Evolutionary conservation across 2,113 vertebrate species (phyloP), one percentile per base, ranked within the genome.

Genomic region (Clarias macrocephalus): DNA sequence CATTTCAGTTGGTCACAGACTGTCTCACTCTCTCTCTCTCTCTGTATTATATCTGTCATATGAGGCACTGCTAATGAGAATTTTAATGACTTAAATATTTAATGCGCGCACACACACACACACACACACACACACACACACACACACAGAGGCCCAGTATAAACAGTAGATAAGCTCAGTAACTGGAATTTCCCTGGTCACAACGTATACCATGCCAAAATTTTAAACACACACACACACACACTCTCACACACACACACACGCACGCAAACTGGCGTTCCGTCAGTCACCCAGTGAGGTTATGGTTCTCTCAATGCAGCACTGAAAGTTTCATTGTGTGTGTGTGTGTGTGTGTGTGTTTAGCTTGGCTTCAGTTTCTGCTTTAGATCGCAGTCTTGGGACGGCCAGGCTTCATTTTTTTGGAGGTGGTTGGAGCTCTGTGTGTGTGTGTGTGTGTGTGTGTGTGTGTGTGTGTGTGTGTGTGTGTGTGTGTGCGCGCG

Each of bases 171-270:
- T 82, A 81, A 72, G 77, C 79, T 72, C 48, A 28, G 30, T 48
- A 33, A 57, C 62, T 82, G 85, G 85, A 86, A 86, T 86, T 86
- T 73, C 79, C 85, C 85, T 75, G 84, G 70, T 85, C 59, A 52
- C 42, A 28, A 59, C 0, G 42, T 66, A 16, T 65, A 83, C 23
- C 81, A 54, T 83, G 37, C 81, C 81, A 83, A 65, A 66, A 42
- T 23, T 37, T 37, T 28, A 48, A 62, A 63, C 83, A 70, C 63
- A 83, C 65, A 70, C 65, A 83, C 82, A 70, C 42, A 83, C 82
- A 56, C 81, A 83, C 63, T 68, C 65, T n/a, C n/a, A n/a, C n/a
- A 84, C 65, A 84, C 54, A 86, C 76, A 86, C 73, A 86, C 84
- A 79, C 60, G 23, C 25, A 52, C 63, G 68, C 42, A 76, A n/a